phyloP scores from a whole-genome alignment of 2,888 invertebrate genomes.

The Dryocosmus kuriphilus region DNA sequence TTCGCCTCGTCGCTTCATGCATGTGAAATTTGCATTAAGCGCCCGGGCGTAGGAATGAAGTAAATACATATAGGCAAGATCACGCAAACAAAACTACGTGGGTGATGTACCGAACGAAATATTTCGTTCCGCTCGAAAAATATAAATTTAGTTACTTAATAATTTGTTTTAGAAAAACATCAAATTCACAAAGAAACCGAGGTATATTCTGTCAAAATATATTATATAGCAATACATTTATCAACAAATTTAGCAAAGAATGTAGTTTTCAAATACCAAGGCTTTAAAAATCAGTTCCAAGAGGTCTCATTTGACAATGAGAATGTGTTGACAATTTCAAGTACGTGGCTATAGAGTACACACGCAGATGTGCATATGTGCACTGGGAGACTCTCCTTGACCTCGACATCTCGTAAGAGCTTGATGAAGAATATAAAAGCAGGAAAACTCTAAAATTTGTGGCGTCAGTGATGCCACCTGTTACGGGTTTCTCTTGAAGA shows the following conservation, averaged over 20 bases:
- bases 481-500: slow-evolving; percentile 22
- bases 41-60: slow-evolving; percentile 22
- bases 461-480: slow-evolving; percentile 28
- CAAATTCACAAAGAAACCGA: too few species aligned
- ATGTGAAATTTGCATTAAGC: slow-evolving; percentile 37
- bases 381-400: slow-evolving; percentile 4
- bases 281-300: neutral
- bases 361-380: neutral
- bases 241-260: too few species aligned
- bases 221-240: too few species aligned
- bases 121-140: slow-evolving; percentile 9
- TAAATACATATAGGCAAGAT: slow-evolving; percentile 23
- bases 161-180: too few species aligned
- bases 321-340: slow-evolving; percentile 21
- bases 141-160: slow-evolving; percentile 1
- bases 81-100: slow-evolving; percentile 33
- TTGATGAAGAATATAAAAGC: slow-evolving; percentile 30
- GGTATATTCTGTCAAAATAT: too few species aligned
- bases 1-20: slow-evolving; percentile 39
- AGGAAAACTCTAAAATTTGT: slow-evolving; percentile 18
- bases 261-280: neutral
- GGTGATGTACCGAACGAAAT: slow-evolving; percentile 2
- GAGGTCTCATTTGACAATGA: slow-evolving; percentile 25
- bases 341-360: neutral
- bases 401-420: slow-evolving; percentile 31